Evolutionary conservation across 1,140 invertebrate genomes (phyloP).

Genomic region (Meloidogyne exigua): DNA sequence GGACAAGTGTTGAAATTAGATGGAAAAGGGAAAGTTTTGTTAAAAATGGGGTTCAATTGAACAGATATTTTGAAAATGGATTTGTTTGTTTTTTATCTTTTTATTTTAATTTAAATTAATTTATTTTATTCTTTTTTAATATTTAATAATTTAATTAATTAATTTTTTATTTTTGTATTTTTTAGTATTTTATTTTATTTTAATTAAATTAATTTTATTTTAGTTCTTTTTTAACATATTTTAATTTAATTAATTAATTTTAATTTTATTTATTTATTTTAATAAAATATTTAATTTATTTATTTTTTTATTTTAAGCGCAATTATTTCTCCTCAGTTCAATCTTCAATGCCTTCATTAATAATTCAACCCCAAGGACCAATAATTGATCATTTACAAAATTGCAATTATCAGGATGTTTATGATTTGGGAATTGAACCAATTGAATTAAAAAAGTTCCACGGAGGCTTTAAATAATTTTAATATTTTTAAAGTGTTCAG

Average conservation of each 20-base stretch:
- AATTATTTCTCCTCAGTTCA: background rate
- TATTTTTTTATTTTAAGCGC: background rate
- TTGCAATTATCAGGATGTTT: background rate
- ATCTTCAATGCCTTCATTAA: background rate
- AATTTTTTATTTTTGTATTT: too few relatives aligned
- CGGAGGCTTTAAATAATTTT: too few relatives aligned
- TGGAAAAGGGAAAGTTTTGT: background rate
- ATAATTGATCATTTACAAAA: conserved; percentile 20
- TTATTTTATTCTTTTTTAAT: too few relatives aligned
- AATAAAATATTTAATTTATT: background rate
- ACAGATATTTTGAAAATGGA: background rate
- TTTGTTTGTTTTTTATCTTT: background rate
- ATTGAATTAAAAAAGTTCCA: background rate
- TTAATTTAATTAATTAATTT: too few relatives aligned
- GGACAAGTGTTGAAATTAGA: background rate
- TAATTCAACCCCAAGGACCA: conserved; percentile 8
- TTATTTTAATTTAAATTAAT: too few relatives aligned
- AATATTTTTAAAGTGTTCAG: too few relatives aligned
- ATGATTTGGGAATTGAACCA: background rate
- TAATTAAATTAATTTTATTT: background rate
- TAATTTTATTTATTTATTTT: background rate
- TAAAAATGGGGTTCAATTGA: too few relatives aligned
- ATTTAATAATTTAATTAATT: too few relatives aligned
- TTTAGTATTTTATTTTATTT: too few relatives aligned
- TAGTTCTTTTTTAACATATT: background rate